These are phyloP conservation scores for Echiichthys vipera DNA, from an alignment of 2,797 vertebrate species.

Conservation along the genomic window DNA sequence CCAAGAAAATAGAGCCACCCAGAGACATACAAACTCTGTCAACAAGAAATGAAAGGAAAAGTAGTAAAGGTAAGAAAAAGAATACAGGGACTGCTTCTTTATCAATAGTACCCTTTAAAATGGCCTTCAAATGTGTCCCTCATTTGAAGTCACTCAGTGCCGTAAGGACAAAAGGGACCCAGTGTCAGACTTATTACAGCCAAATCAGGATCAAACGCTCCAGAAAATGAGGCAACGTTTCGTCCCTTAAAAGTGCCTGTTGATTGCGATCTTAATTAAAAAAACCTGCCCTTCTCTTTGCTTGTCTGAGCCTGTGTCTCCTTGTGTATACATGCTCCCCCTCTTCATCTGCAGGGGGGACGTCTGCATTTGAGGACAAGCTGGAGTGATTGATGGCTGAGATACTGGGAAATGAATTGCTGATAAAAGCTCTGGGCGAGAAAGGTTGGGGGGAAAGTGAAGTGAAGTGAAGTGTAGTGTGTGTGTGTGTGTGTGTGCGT, in stretches of 20 bases:
- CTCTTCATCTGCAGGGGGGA: slow-evolving; percentile 59
- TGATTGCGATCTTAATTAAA: slow-evolving; percentile 84
- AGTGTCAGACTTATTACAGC: slow-evolving; percentile 2
- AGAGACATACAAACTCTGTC: background rate
- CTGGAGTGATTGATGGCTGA: slow-evolving; percentile 76
- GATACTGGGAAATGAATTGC: slow-evolving; percentile 82
- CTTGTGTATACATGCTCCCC: slow-evolving; percentile 59
- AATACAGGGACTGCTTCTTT: background rate
- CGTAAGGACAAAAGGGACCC: slow-evolving; percentile 34
- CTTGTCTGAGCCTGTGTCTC: slow-evolving; percentile 49
- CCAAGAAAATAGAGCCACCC: background rate
- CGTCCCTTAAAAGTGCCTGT: slow-evolving; percentile 66
- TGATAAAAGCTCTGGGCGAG: slow-evolving; percentile 77
- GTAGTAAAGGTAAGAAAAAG: background rate
- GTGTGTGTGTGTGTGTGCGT: slow-evolving; percentile 12
- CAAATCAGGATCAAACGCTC: slow-evolving; percentile 57
- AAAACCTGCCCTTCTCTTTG: slow-evolving; percentile 47
- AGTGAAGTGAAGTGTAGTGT: slow-evolving; percentile 21
- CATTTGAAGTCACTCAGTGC: slow-evolving; percentile 11
- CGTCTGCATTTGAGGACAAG: slow-evolving; percentile 74
- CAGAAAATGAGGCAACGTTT: slow-evolving; percentile 62
- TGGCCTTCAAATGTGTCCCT: background rate
- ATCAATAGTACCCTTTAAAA: background rate
- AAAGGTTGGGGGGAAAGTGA: slow-evolving; percentile 60
- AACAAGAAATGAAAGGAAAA: background rate